Conservation (phyloP, 2,797 vertebrate genomes). For the Eurystomus glaucurus region DNA sequence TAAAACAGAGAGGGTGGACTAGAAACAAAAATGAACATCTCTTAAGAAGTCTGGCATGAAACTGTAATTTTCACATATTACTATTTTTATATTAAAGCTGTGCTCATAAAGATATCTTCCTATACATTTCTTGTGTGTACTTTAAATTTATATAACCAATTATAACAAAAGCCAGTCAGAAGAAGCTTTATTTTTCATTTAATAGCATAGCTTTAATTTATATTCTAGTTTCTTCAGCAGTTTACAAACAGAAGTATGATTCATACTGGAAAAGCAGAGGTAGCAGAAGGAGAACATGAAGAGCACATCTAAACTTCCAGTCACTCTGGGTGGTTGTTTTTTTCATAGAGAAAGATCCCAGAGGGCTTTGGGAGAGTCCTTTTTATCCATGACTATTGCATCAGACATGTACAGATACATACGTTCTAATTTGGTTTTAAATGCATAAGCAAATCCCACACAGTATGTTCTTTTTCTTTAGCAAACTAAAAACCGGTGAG, state of each 20-base stretch:
- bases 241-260: background rate
- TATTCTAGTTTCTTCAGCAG: background rate
- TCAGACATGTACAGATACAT: background rate
- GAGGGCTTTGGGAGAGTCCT: background rate
- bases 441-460: background rate
- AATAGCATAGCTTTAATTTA: background rate
- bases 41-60: background rate
- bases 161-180: background rate
- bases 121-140: background rate
- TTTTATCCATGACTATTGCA: background rate
- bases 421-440: background rate
- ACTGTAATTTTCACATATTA: background rate
- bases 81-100: background rate
- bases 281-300: background rate
- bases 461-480: background rate
- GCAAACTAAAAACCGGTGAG: background rate
- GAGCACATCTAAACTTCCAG: background rate
- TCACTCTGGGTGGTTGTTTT: accelerated
- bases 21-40: background rate
- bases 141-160: background rate
- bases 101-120: background rate
- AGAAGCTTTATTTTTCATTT: background rate
- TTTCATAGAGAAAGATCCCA: background rate
- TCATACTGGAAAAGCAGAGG: background rate
- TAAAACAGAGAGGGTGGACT: background rate